phyloP scores from a whole-genome alignment of 2,888 invertebrate genomes.

The Alentia gelatinosa region DNA sequence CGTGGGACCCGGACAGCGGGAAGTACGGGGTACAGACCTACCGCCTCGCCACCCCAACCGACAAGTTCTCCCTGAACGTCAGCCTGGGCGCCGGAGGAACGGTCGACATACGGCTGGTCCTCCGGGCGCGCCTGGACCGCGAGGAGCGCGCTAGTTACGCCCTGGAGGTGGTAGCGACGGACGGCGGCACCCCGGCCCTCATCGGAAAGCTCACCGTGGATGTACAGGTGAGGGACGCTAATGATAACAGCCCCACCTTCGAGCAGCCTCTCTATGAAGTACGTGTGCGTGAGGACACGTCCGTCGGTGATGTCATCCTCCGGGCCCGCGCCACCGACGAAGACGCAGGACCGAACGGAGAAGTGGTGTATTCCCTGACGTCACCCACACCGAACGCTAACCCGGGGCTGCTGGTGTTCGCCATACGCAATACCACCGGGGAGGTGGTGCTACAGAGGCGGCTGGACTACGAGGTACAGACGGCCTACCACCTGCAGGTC shows the following conservation, averaged over 20 bases:
- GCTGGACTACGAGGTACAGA: conserved; percentile 38
- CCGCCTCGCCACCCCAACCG: not conserved
- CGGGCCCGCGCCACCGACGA: conserved; percentile 30
- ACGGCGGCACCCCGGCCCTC: conserved; percentile 41
- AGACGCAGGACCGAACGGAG: conserved; percentile 23
- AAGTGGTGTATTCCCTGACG: conserved; percentile 29
- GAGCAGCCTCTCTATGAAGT: conserved; percentile 49
- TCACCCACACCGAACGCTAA: conserved; percentile 20
- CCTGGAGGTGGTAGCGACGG: conserved; percentile 44
- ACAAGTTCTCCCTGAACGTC: conserved; percentile 41
- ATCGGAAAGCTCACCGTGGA: conserved; percentile 44
- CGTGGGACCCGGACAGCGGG: conserved; percentile 53
- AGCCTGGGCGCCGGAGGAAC: conserved; percentile 6
- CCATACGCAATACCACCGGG: conserved; percentile 50
- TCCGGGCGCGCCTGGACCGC: conserved; percentile 21
- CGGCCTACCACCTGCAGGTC: conserved; percentile 37
- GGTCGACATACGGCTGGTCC: conserved; percentile 31
- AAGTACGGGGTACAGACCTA: conserved; percentile 49
- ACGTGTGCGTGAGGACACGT: conserved; percentile 18
- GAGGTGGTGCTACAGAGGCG: conserved; percentile 24
- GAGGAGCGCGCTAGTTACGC: conserved; percentile 16
- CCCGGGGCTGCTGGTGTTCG: conserved; percentile 14
- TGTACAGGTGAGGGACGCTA: conserved; percentile 40
- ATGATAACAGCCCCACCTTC: conserved; percentile 56
- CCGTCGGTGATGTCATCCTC: conserved; percentile 45